Base-by-base conservation (phyloP, 35 echinoderm and acorn worm species). In the Lytechinus variegatus region DNA sequence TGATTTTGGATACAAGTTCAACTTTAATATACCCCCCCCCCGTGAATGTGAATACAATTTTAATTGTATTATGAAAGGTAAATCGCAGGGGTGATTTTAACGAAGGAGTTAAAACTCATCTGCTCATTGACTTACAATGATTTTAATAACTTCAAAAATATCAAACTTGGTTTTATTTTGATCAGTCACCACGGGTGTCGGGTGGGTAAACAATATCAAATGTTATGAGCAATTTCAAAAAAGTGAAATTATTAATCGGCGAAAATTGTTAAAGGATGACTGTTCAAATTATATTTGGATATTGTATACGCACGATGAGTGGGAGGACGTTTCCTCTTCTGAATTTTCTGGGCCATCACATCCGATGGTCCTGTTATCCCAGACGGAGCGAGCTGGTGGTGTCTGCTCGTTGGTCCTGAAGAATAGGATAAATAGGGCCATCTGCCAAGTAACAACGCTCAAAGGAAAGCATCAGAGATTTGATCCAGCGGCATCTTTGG, bases 291-390 rank as follows among this genome's bases (percentile, higher is more conserved):
- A 79, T 79, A 79, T 79, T 79, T 79, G 66, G 66, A 79, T 79
- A 79, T 24, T 7, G 21, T 24, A 79, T 79, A 79, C 66, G 66
- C 66, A n/a, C 13, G 56, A 79, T 24, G 66, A 79, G 66, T 79
- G 66, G 66, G 66, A 79, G 66, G 66, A 79, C n/a, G n/a, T 79
- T 79, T 79, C 66, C 66, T 79, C n/a, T 79, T 19, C n/a, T 58
- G 9, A 9, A 56, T 19, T 27, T 79, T 79, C 66, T 79, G 19
- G 66, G 21, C 66, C 66, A 79, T 79, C 66, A 79, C 14, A 79
- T 79, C 66, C 66, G 66, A 79, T 24, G 19, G n/a, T 8, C 66
- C 24, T 79, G 66, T 79, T 79, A 79, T 24, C 66, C 66, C 66
- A 79, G 14, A 79, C 66, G 19, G 5, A 79, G 19, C 66, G n/a